phyloP scores from a whole-genome alignment of 2,797 vertebrate species.

The Linurgus olivaceus region DNA sequence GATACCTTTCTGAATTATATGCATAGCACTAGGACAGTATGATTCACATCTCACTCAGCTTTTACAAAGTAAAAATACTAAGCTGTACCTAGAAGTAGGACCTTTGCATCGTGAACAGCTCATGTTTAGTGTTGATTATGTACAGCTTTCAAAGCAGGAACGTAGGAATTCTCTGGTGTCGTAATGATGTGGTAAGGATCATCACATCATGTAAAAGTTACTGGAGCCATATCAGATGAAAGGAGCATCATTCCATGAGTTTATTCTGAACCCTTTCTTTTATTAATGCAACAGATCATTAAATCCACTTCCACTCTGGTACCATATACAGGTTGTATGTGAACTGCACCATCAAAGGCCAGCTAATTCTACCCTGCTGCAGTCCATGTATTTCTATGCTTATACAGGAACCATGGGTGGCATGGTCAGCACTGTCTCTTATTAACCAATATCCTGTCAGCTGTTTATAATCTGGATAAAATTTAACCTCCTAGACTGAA shows the following conservation, averaged over 20 bases:
- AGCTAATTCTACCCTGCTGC: background rate
- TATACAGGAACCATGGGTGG: background rate
- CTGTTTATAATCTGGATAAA: constrained; percentile 32
- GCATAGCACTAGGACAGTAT: background rate
- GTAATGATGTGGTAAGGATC: background rate
- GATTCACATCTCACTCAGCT: background rate
- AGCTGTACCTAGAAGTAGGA: background rate
- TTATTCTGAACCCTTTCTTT: background rate
- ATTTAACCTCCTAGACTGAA: background rate
- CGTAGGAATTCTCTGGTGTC: background rate
- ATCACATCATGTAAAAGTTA: background rate
- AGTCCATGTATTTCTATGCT: background rate
- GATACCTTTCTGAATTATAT: background rate
- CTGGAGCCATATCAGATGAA: background rate
- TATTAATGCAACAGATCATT: background rate
- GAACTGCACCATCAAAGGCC: background rate
- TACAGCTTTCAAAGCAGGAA: background rate
- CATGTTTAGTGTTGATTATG: background rate
- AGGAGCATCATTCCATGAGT: background rate
- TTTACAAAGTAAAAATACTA: background rate
- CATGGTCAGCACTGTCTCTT: background rate
- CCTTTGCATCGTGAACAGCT: background rate
- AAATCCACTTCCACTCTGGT: background rate
- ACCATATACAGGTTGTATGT: background rate
- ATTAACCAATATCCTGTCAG: constrained; percentile 24